Evolutionary conservation across 2,888 invertebrate species (phyloP), one percentile per base, ranked within the genome.

Genomic region (Frankliniella fusca): DNA sequence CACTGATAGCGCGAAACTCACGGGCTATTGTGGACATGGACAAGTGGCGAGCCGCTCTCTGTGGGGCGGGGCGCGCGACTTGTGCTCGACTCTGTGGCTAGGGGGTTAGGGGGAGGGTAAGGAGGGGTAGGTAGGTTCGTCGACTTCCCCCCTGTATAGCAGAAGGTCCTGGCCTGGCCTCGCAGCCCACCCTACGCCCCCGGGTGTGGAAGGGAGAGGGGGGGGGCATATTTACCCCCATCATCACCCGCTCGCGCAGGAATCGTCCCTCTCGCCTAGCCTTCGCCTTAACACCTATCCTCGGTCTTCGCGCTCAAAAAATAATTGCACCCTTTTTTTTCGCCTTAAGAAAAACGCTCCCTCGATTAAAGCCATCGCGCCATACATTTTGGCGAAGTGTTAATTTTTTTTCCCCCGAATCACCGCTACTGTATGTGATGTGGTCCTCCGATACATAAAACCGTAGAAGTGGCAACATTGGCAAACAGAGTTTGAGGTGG

Each of bases 1-100:
- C 61, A 61, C 61, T 61, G 61, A 61, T 61, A 61, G 61, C 61
- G 61, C 10, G 61, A 61, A 61, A 61, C 61, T 61, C 61, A 61
- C 61, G 61, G 61, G 61, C 61, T 61, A 61, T 61, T 61, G 61
- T 61, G 61, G 61, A 18, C 61, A 61, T 61, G 61, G 61, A 18
- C 61, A 61, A 61, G 61, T 61, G 61, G 61, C 61, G 61, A 61
- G 61, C 61, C 61, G 7, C 61, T 61, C 54, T 54, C 54, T 54
- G 18, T 7, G 15, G 18, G 61, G 61, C 38, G 38, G 61, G 15
- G 20, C 15, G n/a, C 61, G n/a, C 61, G 61, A 61, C 20, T 61
- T 61, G 20, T 15, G 61, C 61, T 38, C 38, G n/a, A 61, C 61
- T 61, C 61, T 61, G 61, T 18, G 10, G n/a, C 20, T 11, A 61